phyloP scores from a whole-genome alignment of 2,113 vertebrate genomes.

The Chascanopsetta lugubris region DNA sequence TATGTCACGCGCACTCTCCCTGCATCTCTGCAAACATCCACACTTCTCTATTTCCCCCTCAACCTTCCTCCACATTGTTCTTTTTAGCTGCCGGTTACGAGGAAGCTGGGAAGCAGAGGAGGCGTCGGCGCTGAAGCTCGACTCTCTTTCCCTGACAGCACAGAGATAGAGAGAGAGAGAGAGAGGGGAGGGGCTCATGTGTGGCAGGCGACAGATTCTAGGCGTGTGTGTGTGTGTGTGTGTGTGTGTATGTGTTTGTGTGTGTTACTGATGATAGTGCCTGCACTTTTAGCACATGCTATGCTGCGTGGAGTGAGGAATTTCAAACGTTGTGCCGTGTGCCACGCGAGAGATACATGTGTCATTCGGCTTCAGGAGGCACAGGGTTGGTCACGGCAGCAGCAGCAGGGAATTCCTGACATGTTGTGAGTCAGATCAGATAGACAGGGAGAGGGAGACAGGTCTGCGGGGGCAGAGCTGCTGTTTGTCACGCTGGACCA shows the following conservation, averaged over 20 bases:
- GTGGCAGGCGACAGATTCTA: conserved; percentile 22
- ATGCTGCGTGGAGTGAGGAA: conserved; percentile 24
- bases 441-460: neutral
- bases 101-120: conserved; percentile 30
- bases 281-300: conserved; percentile 12
- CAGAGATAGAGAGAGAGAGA: conserved; percentile 23
- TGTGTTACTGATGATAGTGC: conserved; percentile 6
- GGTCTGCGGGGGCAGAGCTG: conserved; percentile 35
- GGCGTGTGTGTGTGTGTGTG: too few species aligned
- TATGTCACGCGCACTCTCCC: conserved; percentile 42
- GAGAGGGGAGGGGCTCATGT: neutral
- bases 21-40: conserved; percentile 11
- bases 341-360: conserved; percentile 58
- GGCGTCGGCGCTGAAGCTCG: conserved; percentile 40
- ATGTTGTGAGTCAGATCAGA: conserved; percentile 24
- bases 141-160: conserved; percentile 37
- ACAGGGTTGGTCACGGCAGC: conserved; percentile 68
- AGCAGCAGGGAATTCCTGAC: conserved; percentile 34
- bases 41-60: neutral
- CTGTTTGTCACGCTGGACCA: conserved; percentile 34
- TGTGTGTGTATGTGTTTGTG: conserved; percentile 17
- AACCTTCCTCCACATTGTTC: conserved; percentile 12
- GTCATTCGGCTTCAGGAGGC: conserved; percentile 60
- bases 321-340: conserved; percentile 44
- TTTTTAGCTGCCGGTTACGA: conserved; percentile 19